Conservation (phyloP, 2,888 invertebrate species). For the Candidula unifasciata region DNA sequence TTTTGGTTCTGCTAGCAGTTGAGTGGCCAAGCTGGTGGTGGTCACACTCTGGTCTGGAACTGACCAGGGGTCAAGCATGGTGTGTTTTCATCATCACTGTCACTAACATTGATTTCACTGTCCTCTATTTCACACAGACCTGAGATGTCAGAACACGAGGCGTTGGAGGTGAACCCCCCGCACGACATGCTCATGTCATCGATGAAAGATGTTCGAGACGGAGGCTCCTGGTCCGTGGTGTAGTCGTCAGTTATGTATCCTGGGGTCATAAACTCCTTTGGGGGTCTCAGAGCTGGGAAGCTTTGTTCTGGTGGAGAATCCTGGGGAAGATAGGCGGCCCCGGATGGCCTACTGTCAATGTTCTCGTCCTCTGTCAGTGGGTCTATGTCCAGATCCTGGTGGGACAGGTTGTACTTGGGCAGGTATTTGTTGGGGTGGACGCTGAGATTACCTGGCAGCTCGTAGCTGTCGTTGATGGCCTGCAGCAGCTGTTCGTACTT, state of each 20-base stretch:
- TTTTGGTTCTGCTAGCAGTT: too few species aligned
- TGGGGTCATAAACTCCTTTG: conserved; percentile 57
- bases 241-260: conserved; percentile 61
- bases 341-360: conserved; percentile 2
- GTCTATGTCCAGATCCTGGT: conserved; percentile 52
- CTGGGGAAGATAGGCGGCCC: conserved; percentile 13
- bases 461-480: conserved; percentile 67
- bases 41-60: conserved; percentile 55
- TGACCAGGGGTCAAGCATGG: conserved; percentile 52
- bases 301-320: conserved; percentile 13
- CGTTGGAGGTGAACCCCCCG: conserved; percentile 81
- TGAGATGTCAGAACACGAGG: conserved; percentile 91
- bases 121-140: conserved; percentile 93
- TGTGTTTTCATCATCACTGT: conserved; percentile 70
- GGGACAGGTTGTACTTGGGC: conserved; percentile 78
- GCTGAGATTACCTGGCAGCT: conserved; percentile 82
- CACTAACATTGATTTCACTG: conserved; percentile 77
- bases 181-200: conserved; percentile 86
- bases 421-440: conserved; percentile 91
- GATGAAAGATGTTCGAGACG: conserved; percentile 79
- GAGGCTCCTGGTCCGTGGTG: conserved; percentile 81
- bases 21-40: too few species aligned
- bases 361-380: conserved; percentile 52
- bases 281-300: conserved; percentile 44
- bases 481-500: conserved; percentile 79